phyloP scores from a whole-genome alignment of 2,888 invertebrate species.

The Sialis lutaria region DNA sequence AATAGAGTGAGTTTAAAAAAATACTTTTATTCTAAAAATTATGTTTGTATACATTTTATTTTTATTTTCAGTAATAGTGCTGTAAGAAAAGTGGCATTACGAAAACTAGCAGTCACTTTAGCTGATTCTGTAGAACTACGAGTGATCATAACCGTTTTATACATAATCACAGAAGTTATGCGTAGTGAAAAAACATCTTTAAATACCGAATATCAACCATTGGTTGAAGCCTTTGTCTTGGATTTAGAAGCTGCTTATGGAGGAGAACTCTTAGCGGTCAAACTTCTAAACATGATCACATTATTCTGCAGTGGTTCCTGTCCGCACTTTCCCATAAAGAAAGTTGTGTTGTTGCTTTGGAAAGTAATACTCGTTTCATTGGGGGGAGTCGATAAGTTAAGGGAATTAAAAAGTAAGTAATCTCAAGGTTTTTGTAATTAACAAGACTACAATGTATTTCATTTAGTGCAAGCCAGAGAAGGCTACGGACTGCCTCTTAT shows the following conservation, averaged over 20 bases:
- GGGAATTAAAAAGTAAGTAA: slow-evolving; percentile 47
- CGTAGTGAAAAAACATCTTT: slow-evolving; percentile 43
- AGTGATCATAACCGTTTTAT: slow-evolving; percentile 81
- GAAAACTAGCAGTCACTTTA: slow-evolving; percentile 63
- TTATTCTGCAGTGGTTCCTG: slow-evolving; percentile 89
- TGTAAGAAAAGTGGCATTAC: slow-evolving; percentile 51
- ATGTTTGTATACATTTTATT: background rate
- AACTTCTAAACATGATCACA: slow-evolving; percentile 89
- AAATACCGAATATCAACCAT: slow-evolving; percentile 23
- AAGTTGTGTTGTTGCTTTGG: slow-evolving; percentile 88
- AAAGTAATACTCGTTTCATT: slow-evolving; percentile 82
- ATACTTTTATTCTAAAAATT: background rate
- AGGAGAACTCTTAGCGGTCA: slow-evolving; percentile 75
- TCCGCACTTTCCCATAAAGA: slow-evolving; percentile 98
- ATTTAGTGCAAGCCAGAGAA: slow-evolving; percentile 35
- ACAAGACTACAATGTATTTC: background rate
- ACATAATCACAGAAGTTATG: slow-evolving; percentile 90
- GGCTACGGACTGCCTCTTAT: slow-evolving; percentile 54
- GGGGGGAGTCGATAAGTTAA: slow-evolving; percentile 77
- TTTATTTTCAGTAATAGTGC: slow-evolving; percentile 34
- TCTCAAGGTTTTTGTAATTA: background rate
- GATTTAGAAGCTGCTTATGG: slow-evolving; percentile 32
- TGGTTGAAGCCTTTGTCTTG: slow-evolving; percentile 35
- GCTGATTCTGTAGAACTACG: slow-evolving; percentile 86
- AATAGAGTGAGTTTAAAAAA: slow-evolving; percentile 48